Evolutionary conservation across 2,888 invertebrate genomes (phyloP), one percentile per base, ranked within the genome.

Genomic region (Stenurella melanura): DNA sequence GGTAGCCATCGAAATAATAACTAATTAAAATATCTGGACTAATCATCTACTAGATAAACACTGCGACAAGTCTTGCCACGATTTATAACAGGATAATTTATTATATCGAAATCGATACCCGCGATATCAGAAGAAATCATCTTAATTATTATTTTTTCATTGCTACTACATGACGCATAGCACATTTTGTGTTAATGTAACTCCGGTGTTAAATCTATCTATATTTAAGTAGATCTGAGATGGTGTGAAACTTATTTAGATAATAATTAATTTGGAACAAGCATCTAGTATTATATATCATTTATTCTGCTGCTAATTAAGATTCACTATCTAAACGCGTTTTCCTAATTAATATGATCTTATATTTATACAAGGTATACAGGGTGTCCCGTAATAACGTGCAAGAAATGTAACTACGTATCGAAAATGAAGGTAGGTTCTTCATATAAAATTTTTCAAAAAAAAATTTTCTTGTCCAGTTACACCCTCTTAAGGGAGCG

Each of bases 121-220:
- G 21, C 38, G 57, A 19, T 77, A 77, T 77, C 76, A 66, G 54
- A 18, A 74, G 66, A 30, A 70, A 38, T 64, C 70, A 77, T 77
- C 76, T 77, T 77, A 77, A 77, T 77, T 73, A 77, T 77, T 77
- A 74, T 77, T 77, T 77, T n/a, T 73, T 58, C 10, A 73, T 72
- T 76, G 77, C 76, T 72, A 72, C 72, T 50, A 50, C 50, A 50
- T n/a, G n/a, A 50, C 50, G n/a, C 50, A n/a, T 12, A 50, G 50
- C 50, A 50, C 50, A n/a, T n/a, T n/a, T n/a, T n/a, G 50, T 50
- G 42, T 42, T 42, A 42, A 42, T 11, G 4, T 7, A 5, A 6
- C 30, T 34, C 50, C 50, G n/a, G n/a, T n/a, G 50, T n/a, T 50
- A 50, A 50, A 50, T 34, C n/a, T 4, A 50, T 50, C 7, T 50